Base-by-base conservation (phyloP, 37 sponge, comb jelly and placozoan species). In the Crambe crambe region DNA sequence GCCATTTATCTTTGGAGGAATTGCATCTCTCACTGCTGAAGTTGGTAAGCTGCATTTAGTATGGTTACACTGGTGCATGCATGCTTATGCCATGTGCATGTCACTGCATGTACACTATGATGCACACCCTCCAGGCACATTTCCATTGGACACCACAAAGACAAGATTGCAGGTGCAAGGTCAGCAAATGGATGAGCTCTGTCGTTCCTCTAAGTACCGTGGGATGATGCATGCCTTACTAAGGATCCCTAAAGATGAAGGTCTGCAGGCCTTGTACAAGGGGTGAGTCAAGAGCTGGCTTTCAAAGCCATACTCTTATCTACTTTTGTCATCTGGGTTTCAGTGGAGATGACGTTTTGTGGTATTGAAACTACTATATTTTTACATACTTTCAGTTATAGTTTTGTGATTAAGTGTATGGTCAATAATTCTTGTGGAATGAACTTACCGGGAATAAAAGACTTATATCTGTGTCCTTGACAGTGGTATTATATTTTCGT, bases 21-120 rank as follows among this genome's bases (percentile, higher is more conserved):
- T 95, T 10, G 96, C 96, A 68, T 95, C 96, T 21, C 30, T 95
- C 4, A 83, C 96, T 2, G 96, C 96, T 2, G 96, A 95, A 84
- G 68, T 89, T 35, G 90, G 96, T 95, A 77, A 66, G 93, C 67
- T 30, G 61, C 6, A 26, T n/a, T 20, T n/a, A 26, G 4, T 60
- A 60, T 9, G 54, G n/a, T n/a, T n/a, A n/a, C n/a, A n/a, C n/a
- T n/a, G n/a, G n/a, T n/a, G n/a, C n/a, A n/a, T n/a, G n/a, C n/a
- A n/a, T 47, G 12, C 51, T 47, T 12, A 47, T 47, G 6, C 51
- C 12, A 15, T 12, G 10, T 47, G 51, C 51, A 47, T 6, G 51
- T 47, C 51, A 47, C 51, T 47, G 10, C 51, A 15, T 12, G 6
- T 12, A 15, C 51, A 15, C 51, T 47, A 6, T 47, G 10, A 23